Conservation (phyloP, 2,888 invertebrate genomes). For the Neuroscelio doddi region DNA sequence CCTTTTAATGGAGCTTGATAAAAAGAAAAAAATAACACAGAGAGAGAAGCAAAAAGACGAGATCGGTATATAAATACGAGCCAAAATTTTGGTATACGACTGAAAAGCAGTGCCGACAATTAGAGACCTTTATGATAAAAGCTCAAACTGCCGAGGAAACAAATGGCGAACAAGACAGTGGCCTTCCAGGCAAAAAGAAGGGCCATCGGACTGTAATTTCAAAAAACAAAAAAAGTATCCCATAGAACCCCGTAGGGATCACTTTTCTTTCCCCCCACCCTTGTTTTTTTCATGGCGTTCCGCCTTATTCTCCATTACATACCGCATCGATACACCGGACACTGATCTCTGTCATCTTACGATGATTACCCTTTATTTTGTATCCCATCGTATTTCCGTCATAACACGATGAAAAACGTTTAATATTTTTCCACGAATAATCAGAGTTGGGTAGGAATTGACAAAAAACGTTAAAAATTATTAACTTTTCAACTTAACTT, state of each 20-base stretch:
- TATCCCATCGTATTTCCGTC: slow-evolving; percentile 22
- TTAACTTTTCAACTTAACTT: too few relatives aligned
- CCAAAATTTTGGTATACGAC: slow-evolving; percentile 10
- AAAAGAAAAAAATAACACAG: not conserved
- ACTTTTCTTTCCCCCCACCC: slow-evolving; percentile 50
- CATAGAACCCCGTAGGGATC: slow-evolving; percentile 52
- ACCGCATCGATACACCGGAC: slow-evolving; percentile 35
- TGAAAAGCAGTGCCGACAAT: slow-evolving; percentile 22
- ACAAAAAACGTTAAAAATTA: too few relatives aligned
- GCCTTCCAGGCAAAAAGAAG: slow-evolving; percentile 20
- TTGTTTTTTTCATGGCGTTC: slow-evolving; percentile 45
- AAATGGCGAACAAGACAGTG: slow-evolving; percentile 12
- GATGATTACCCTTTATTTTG: slow-evolving; percentile 24
- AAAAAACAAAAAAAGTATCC: slow-evolving; percentile 53
- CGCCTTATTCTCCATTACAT: slow-evolving; percentile 55
- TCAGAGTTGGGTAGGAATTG: too few relatives aligned
- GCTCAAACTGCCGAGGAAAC: slow-evolving; percentile 12
- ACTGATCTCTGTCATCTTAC: slow-evolving; percentile 32
- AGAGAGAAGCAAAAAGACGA: slow-evolving; percentile 1
- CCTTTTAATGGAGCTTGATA: slow-evolving; percentile 26
- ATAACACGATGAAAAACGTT: too few relatives aligned
- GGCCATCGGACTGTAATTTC: slow-evolving; percentile 53
- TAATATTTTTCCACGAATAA: too few relatives aligned
- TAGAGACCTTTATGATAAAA: slow-evolving; percentile 26
- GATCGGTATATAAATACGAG: slow-evolving; percentile 19